These are phyloP conservation scores for Urophycis tenuis DNA, from an alignment of 2,797 vertebrate species.

Conservation along the genomic window DNA sequence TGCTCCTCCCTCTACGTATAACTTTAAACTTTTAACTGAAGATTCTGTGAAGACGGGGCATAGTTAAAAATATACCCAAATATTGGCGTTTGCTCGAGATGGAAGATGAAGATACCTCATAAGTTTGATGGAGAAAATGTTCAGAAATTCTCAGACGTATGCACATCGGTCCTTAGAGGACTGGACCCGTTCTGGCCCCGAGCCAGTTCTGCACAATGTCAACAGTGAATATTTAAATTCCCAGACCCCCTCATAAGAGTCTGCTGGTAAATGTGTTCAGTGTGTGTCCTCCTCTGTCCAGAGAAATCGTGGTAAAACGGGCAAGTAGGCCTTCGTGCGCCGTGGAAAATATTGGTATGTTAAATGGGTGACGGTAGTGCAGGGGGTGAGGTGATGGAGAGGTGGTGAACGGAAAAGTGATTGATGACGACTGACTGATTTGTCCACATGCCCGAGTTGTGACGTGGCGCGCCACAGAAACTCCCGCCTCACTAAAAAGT, in stretches of 20 bases:
- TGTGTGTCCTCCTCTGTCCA: slow-evolving; percentile 74
- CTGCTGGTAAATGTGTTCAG: slow-evolving; percentile 94
- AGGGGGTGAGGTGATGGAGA: slow-evolving; percentile 57
- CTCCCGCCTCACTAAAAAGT: slow-evolving; percentile 20
- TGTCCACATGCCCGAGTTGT: slow-evolving; percentile 60
- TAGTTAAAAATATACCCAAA: background rate
- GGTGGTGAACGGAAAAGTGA: slow-evolving; percentile 59
- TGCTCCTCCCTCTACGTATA: background rate
- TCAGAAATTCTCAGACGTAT: slow-evolving; percentile 61
- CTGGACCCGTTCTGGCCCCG: slow-evolving; percentile 68
- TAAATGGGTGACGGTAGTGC: slow-evolving; percentile 42
- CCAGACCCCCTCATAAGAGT: slow-evolving; percentile 93
- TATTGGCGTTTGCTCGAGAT: slow-evolving; percentile 45
- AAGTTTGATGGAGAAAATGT: slow-evolving; percentile 72
- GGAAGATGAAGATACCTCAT: slow-evolving; percentile 74
- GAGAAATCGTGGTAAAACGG: slow-evolving; percentile 45
- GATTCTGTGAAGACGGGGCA: background rate
- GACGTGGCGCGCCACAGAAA: slow-evolving; percentile 60
- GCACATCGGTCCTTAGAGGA: slow-evolving; percentile 59
- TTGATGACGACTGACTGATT: slow-evolving; percentile 59
- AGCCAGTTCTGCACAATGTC: slow-evolving; percentile 90
- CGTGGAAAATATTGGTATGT: slow-evolving; percentile 37
- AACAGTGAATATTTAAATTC: slow-evolving; percentile 99
- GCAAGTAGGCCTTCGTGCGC: slow-evolving; percentile 36
- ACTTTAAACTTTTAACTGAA: background rate